Conservation (phyloP, 2,888 invertebrate genomes). For the Pammene fasciana region DNA sequence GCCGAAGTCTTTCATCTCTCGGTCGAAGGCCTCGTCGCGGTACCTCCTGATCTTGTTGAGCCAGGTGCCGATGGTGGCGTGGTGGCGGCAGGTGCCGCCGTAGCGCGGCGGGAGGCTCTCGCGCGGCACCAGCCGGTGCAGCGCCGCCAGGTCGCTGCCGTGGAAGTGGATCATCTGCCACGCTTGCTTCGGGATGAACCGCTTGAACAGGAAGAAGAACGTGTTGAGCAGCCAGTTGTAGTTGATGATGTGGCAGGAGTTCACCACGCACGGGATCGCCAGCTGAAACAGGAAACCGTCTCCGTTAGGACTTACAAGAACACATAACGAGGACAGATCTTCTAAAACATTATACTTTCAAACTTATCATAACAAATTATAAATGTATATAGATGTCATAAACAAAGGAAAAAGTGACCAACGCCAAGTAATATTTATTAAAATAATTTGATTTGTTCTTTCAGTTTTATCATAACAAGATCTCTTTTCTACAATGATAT, state of each 20-base stretch:
- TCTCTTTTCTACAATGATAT: too few relatives aligned
- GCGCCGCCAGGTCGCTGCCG: conserved; percentile 68
- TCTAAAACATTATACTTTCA: too few relatives aligned
- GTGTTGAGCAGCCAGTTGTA: conserved; percentile 91
- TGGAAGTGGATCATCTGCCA: conserved; percentile 77
- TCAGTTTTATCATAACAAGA: too few relatives aligned
- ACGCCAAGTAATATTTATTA: too few relatives aligned
- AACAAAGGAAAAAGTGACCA: too few relatives aligned
- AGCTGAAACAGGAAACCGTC: conserved; percentile 69
- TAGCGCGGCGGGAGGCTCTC: conserved; percentile 66
- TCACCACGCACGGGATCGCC: conserved; percentile 86
- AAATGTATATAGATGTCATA: too few relatives aligned
- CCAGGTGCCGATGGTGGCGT: conserved; percentile 82
- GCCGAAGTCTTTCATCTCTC: conserved; percentile 86
- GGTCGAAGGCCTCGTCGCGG: conserved; percentile 78
- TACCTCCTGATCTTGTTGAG: conserved; percentile 79
- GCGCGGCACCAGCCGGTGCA: conserved; percentile 64
- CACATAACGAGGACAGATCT: too few relatives aligned
- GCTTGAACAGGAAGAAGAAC: conserved; percentile 89
- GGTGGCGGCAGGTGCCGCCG: conserved; percentile 82
- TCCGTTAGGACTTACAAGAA: not conserved
- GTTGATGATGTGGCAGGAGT: conserved; percentile 88
- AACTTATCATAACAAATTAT: too few relatives aligned
- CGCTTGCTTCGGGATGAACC: conserved; percentile 86
- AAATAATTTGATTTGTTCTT: too few relatives aligned